Evolutionary conservation across 2,113 vertebrate genomes (phyloP), one percentile per base, ranked within the genome.

Genomic region (Australoheros scitulus): DNA sequence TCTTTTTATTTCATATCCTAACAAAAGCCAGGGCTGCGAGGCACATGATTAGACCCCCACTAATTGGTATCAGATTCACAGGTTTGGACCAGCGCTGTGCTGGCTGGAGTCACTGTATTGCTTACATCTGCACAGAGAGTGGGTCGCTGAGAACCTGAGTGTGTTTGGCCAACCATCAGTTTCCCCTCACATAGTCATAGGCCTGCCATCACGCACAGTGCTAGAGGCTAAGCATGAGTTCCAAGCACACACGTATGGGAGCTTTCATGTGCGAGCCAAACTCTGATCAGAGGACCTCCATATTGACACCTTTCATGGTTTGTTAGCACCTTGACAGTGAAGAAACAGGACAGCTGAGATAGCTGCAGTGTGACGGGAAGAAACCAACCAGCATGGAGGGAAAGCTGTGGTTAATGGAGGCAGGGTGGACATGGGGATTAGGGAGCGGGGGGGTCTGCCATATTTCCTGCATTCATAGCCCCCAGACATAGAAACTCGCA

Each of bases 1-100:
- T 59, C 61, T 47, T 77, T 84, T 86, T 74, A 79, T 81, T 90
- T 61, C 17, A 11, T 90, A 84, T 77, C 77, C 80, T 82, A 87
- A 93, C 87, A 77, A 88, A 90, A 92, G 90, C 93, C 94, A 94
- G 82, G 70, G 74, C 91, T 65, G 57, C 79, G 52, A 91, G 88
- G 91, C 88, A 86, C 89, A 88, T 93, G 94, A 95, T 94, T 94
- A 93, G 89, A 74, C 77, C 72, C 70, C 80, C 77, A 86, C 91
- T 95, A 95, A 95, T 94, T 95, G 94, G 92, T 92, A 93, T 93
- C 94, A 96, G 94, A 95, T 95, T 92, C 80, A 81, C 85, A 93
- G 93, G 94, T 93, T 91, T 95, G 93, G 92, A 93, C 88, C 32
- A 57, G 84, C 75, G 55, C 82, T 0, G 22, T 26, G 68, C 59